Conservation (phyloP, 2,888 invertebrate species). For the Nesidiocoris tenuis region DNA sequence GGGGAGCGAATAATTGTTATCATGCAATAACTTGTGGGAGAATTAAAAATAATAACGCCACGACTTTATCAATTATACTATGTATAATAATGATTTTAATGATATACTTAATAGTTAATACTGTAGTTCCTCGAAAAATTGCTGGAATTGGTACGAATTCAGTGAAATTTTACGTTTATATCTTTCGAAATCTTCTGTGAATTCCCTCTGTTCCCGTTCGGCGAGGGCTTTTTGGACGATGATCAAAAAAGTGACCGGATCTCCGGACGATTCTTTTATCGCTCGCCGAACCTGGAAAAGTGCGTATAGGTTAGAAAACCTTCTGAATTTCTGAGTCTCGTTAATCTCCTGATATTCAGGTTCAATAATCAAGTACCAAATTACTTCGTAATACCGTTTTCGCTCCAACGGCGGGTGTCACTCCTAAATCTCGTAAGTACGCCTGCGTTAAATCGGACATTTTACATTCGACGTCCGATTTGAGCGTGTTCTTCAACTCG, state of each 20-base stretch:
- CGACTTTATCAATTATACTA: too few species aligned
- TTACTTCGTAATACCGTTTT: not conserved
- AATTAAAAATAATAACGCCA: too few species aligned
- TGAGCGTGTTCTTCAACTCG: constrained; percentile 20
- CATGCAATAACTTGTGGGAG: too few species aligned
- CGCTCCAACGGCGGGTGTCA: constrained; percentile 31
- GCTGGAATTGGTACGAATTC: too few species aligned
- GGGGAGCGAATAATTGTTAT: too few species aligned
- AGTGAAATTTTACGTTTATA: constrained; percentile 41
- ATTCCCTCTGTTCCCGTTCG: constrained; percentile 40
- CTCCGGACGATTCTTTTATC: constrained; percentile 26
- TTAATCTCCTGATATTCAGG: too few species aligned
- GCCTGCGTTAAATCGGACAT: constrained; percentile 31
- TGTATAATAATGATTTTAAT: too few species aligned
- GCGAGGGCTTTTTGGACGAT: constrained; percentile 36
- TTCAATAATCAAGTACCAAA: too few species aligned
- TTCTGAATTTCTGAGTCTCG: too few species aligned
- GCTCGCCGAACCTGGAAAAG: constrained; percentile 6
- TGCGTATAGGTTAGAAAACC: too few species aligned
- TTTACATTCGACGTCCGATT: constrained; percentile 32
- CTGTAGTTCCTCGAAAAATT: too few species aligned
- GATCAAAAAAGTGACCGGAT: constrained; percentile 43
- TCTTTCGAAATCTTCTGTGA: constrained; percentile 31
- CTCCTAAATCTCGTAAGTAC: constrained; percentile 41
- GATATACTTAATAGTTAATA: too few species aligned